phyloP scores from a whole-genome alignment of 2,113 vertebrate genomes.

The Takifugu flavidus region DNA sequence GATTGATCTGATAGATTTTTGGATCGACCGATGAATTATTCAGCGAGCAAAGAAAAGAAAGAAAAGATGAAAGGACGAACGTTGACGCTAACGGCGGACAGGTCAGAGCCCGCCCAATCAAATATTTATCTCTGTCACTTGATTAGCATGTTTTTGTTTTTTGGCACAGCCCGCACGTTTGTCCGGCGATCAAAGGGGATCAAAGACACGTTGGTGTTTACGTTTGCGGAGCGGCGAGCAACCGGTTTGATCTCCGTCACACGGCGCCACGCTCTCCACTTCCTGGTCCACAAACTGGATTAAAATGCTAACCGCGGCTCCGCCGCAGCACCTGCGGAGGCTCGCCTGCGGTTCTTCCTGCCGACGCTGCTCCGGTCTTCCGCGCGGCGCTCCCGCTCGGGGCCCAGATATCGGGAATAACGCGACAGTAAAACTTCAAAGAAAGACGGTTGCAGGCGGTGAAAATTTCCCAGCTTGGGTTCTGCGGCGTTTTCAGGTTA shows the following conservation, averaged over 20 bases:
- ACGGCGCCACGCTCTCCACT: background rate
- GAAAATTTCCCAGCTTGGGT: slow-evolving; percentile 33
- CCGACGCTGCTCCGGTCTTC: slow-evolving; percentile 26
- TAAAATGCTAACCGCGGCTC: slow-evolving; percentile 41
- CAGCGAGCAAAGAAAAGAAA: slow-evolving; percentile 11
- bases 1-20: slow-evolving; percentile 71
- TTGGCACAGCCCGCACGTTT: slow-evolving; percentile 42
- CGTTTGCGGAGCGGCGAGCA: no score
- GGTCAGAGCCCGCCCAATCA: background rate
- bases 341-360: slow-evolving; percentile 8
- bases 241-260: no score
- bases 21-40: slow-evolving; percentile 69
- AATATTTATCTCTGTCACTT: no score
- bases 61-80: background rate
- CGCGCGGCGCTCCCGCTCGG: slow-evolving; percentile 24
- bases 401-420: slow-evolving; percentile 51
- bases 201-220: no score
- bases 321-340: slow-evolving; percentile 32
- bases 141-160: slow-evolving; percentile 1
- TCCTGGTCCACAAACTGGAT: background rate
- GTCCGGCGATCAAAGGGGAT: slow-evolving; percentile 45
- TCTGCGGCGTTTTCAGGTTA: slow-evolving; percentile 32
- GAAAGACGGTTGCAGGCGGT: slow-evolving; percentile 41
- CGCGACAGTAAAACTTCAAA: slow-evolving; percentile 50
- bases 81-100: background rate